Base-by-base conservation (phyloP, 2,888 invertebrate species). In the Pachycephus smyrnensis region DNA sequence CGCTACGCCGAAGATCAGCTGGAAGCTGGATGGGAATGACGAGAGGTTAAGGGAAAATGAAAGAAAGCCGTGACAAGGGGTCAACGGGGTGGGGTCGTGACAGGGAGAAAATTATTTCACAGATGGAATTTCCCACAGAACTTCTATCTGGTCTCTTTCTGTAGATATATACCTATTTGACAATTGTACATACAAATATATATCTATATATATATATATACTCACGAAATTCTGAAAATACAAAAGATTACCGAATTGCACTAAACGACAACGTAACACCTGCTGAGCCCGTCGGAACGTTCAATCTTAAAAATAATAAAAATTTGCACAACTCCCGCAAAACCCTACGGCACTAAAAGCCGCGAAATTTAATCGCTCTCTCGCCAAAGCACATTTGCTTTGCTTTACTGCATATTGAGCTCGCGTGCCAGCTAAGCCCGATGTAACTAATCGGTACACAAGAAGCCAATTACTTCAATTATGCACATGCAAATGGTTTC, bases 1-100 rank as follows among this genome's bases (percentile, higher is more conserved):
- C 77, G 84, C 81, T 85, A 85, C 80, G 84, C 82, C 84, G 82
- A 87, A 87, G 86, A 88, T 85, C 85, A 79, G 79, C 76, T 69
- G 69, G 76, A 76, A 68, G 32, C 73, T 79, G 71, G 79, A 36
- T 73, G 73, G 76, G 73, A 69, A 73, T 76, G 75, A 75, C 76
- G 68, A 69, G 74, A 76, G 78, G 78, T 75, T 75, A 75, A 76
- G 76, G 73, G 75, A 76, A 78, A 78, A 78, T 78, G 55, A 77
- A 36, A 68, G 75, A 75, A 40, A 23, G 37, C 31, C 33, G 33
- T 11, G 73, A 73, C 55, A 3, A 3, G 55, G 73, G 73, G 77
- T 55, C 31, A 69, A 73, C 23, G 73, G 69, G 35, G 68, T 55
- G 35, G 55, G 69, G 15, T 75, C 71, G 71, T 35, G 77, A 69